A percentile compares a stretch with the other conserved stretches of the same genome.
Evolutionary conservation across 2,888 invertebrate genomes (phyloP).

Genomic region (Phengaris arion): DNA sequence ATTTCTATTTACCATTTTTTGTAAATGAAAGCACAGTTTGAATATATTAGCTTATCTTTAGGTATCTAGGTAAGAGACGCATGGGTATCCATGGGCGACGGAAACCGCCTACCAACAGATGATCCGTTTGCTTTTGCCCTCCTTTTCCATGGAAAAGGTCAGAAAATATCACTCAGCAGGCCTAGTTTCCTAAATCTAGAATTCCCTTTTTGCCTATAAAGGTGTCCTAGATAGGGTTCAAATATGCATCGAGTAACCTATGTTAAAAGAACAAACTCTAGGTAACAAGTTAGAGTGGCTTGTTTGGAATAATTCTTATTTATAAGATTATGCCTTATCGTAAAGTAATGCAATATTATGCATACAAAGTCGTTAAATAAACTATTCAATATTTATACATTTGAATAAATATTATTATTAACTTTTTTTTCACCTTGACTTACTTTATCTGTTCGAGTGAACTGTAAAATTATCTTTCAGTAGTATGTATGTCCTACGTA

Average conservation of each 20-base stretch:
- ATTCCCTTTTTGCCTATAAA: too few species aligned
- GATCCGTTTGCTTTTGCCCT: too few species aligned
- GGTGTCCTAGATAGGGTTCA: too few species aligned
- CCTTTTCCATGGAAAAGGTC: too few species aligned
- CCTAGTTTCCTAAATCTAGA: too few species aligned
- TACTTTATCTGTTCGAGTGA: conserved; percentile 10
- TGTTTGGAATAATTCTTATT: neutral
- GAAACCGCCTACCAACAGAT: too few species aligned
- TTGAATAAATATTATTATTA: neutral
- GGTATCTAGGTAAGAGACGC: too few species aligned
- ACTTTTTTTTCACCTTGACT: conserved; percentile 7
- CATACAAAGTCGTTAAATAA: neutral
- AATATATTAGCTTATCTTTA: neutral
- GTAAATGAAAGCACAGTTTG: neutral
- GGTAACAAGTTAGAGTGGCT: neutral
- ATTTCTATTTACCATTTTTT: neutral
- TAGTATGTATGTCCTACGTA: neutral
- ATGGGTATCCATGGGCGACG: too few species aligned
- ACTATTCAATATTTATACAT: conserved; percentile 1
- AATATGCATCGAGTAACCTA: too few species aligned
- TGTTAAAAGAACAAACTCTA: neutral
- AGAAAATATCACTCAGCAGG: too few species aligned
- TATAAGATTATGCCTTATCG: neutral
- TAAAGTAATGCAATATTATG: neutral
- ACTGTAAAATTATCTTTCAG: neutral